Evolutionary conservation across 2,888 invertebrate genomes (phyloP), one percentile per base, ranked within the genome.

Genomic region (Griposia aprilina): DNA sequence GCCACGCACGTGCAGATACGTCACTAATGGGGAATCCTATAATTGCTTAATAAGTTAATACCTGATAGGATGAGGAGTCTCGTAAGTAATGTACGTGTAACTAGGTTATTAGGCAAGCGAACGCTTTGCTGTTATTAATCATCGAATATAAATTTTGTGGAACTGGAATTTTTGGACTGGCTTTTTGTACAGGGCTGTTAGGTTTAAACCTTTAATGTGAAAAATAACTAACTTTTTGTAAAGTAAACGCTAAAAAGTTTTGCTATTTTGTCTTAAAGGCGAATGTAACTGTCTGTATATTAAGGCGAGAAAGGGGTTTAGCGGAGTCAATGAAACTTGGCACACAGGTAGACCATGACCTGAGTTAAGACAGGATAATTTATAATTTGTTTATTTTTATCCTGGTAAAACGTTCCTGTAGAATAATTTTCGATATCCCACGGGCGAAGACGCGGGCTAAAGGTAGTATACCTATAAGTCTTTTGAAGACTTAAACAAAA

Each of bases 21-120:
- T 63, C 48, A n/a, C 50, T 87, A 81, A 84, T 84, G 81, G 74
- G 69, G 76, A 84, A 67, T 67, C 78, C 78, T 81, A 84, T 85
- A 81, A 87, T 85, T 85, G 87, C 55, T 70, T 78, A 76, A 78
- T 87, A 71, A 85, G 79, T 80, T 87, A 82, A 79, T 86, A 78
- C 50, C 50, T 83, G 70, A 78, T 69, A 57, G 63, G 80, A 72
- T 75, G 66, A 71, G 67, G 26, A 69, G 59, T 73, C 72, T 62
- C 17, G 55, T 45, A 50, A 62, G 63, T 80, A 80, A 86, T 72
- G 57, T 62, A 48, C 45, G 13, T 78, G 36, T 75, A 73, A 75
- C 57, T 48, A 13, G 45, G 52, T 84, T 86, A 79, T 50, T 50
- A 36, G 70, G 52, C 30, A 41, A 30, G 74, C 20, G 55, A 55